Evolutionary conservation across 2,888 invertebrate species (phyloP).

Genomic region (Pegoplata infirma): DNA sequence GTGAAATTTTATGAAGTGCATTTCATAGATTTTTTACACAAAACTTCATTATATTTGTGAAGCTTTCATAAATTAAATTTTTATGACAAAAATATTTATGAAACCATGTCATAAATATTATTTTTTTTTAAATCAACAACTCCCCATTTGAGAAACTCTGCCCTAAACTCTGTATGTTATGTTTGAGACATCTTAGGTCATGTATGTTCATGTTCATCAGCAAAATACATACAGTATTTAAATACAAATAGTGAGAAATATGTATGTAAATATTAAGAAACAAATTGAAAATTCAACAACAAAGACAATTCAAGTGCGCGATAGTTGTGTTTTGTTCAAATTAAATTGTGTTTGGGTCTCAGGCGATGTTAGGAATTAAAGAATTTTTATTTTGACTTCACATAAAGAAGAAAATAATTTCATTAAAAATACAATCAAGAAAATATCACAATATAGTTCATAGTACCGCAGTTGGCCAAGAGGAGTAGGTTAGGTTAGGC

Average conservation of each 20-base stretch:
- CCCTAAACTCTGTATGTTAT: neutral
- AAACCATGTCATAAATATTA: too few species aligned
- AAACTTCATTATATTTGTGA: too few species aligned
- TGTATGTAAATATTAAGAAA: slow-evolving; percentile 30
- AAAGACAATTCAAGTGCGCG: slow-evolving; percentile 12
- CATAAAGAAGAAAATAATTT: neutral
- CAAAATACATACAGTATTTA: neutral
- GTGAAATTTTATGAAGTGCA: too few species aligned
- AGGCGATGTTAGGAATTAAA: slow-evolving; percentile 19
- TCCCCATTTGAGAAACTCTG: neutral
- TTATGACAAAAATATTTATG: too few species aligned
- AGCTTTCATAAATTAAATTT: too few species aligned
- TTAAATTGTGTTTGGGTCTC: slow-evolving; percentile 10
- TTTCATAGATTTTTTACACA: too few species aligned
- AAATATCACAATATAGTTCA: too few species aligned
- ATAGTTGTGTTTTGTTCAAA: neutral
- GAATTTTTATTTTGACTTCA: neutral
- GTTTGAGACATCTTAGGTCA: slow-evolving; percentile 18
- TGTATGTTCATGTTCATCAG: neutral
- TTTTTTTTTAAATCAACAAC: too few species aligned
- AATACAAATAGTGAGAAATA: slow-evolving; percentile 4
- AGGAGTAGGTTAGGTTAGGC: too few species aligned
- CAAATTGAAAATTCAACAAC: neutral
- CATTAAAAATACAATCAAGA: neutral
- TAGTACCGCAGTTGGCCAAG: too few species aligned